These are phyloP conservation scores for Sorex fumeus DNA, from an alignment of 2,113 vertebrate species.

Conservation along the genomic window DNA sequence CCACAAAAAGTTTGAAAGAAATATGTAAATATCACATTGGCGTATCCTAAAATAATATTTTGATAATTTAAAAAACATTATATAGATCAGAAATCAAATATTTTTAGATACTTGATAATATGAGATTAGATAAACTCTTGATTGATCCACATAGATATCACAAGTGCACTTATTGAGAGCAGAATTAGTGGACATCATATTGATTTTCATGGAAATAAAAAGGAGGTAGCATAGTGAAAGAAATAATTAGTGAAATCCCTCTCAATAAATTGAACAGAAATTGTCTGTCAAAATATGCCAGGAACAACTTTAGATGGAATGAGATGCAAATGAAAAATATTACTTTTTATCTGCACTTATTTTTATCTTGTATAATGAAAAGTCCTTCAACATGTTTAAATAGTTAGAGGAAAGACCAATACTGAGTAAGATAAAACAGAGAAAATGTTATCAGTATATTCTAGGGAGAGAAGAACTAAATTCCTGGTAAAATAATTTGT, in stretches of 20 bases:
- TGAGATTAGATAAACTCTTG: neutral
- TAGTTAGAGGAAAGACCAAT: neutral
- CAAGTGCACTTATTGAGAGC: neutral
- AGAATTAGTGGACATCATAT: neutral
- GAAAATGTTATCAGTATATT: neutral
- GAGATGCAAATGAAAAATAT: neutral
- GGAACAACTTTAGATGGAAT: neutral
- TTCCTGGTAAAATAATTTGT: neutral
- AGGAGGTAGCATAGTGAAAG: neutral
- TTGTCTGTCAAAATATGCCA: neutral
- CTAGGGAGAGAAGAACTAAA: neutral
- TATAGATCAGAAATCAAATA: neutral
- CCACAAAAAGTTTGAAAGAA: too few species aligned
- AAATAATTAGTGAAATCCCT: accelerated
- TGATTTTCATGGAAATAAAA: neutral
- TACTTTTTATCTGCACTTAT: neutral
- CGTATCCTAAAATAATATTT: too few species aligned
- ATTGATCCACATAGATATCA: neutral
- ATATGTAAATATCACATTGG: too few species aligned
- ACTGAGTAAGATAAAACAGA: neutral
- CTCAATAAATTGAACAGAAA: neutral
- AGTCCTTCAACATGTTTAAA: neutral
- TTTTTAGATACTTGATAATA: neutral
- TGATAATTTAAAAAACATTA: neutral
- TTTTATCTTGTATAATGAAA: neutral